These are phyloP conservation scores for Passerculus sandwichensis DNA, from an alignment of 2,797 vertebrate genomes.

Conservation along the genomic window DNA sequence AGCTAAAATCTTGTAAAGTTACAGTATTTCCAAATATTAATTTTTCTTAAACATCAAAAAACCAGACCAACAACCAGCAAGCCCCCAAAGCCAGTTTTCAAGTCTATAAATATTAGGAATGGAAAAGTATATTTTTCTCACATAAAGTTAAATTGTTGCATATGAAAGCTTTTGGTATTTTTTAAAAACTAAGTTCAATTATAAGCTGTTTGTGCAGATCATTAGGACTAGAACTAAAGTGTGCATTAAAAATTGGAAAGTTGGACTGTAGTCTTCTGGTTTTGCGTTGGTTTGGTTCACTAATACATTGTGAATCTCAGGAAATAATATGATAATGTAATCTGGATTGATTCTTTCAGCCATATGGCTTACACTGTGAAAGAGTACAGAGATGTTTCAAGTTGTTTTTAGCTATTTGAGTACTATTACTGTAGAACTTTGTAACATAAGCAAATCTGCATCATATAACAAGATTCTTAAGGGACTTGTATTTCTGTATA, in stretches of 20 bases:
- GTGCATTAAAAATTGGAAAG: not conserved
- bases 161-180: not conserved
- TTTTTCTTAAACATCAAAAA: not conserved
- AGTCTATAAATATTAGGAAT: not conserved
- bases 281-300: not conserved
- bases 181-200: not conserved
- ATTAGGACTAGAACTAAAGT: not conserved
- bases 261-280: not conserved
- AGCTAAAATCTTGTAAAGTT: not conserved
- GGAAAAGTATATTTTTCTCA: not conserved
- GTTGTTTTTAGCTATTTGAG: not conserved
- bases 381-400: not conserved
- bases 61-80: not conserved
- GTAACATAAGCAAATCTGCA: not conserved
- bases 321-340: not conserved
- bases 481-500: not conserved
- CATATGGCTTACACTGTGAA: not conserved
- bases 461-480: not conserved
- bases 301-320: not conserved
- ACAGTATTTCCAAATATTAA: not conserved
- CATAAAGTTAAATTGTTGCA: not conserved
- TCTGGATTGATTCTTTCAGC: not conserved
- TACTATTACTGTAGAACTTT: not conserved
- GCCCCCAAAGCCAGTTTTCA: not conserved
- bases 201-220: not conserved